A percentile compares a stretch with the other conserved stretches of the same genome.
These are phyloP conservation scores for Forbesichthys papilliferus DNA, from an alignment of 2,113 vertebrate genomes.

Conservation along the genomic window DNA sequence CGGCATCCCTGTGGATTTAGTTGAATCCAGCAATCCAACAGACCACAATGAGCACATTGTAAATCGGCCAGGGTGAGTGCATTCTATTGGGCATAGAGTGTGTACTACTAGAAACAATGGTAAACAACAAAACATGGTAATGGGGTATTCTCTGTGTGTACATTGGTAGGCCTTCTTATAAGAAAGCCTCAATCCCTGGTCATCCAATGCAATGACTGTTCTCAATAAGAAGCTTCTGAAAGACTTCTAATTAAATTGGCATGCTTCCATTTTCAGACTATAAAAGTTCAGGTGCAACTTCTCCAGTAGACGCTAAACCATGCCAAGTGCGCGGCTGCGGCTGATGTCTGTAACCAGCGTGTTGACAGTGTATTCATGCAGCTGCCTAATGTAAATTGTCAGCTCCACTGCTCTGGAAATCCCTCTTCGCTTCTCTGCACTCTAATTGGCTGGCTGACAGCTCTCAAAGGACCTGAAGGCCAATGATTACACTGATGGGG, in stretches of 20 bases:
- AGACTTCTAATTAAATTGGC: slow-evolving; percentile 23
- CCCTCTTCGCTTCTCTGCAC: slow-evolving; percentile 4
- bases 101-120: no score
- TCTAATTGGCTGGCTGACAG: slow-evolving; percentile 45
- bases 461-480: slow-evolving; percentile 29
- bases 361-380: slow-evolving; percentile 51
- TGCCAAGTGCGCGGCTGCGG: slow-evolving; percentile 5
- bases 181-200: slow-evolving; percentile 11
- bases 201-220: slow-evolving; percentile 12
- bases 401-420: slow-evolving; percentile 33
- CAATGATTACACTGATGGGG: slow-evolving; percentile 39
- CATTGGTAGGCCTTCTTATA: slow-evolving; percentile 1
- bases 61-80: no score
- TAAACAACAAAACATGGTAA: no score
- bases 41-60: no score
- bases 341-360: slow-evolving; percentile 30
- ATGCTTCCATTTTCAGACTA: slow-evolving; percentile 22
- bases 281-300: background rate
- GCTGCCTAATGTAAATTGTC: slow-evolving; percentile 48
- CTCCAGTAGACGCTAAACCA: background rate
- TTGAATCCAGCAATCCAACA: slow-evolving; percentile 39
- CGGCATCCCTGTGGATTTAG: slow-evolving; percentile 48
- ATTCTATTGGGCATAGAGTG: background rate
- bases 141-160: background rate
- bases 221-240: slow-evolving; percentile 9